A percentile compares a stretch with the other conserved stretches of the same genome.
Evolutionary conservation across 1,140 invertebrate species (phyloP).

Genomic region (Planococcus citri): DNA sequence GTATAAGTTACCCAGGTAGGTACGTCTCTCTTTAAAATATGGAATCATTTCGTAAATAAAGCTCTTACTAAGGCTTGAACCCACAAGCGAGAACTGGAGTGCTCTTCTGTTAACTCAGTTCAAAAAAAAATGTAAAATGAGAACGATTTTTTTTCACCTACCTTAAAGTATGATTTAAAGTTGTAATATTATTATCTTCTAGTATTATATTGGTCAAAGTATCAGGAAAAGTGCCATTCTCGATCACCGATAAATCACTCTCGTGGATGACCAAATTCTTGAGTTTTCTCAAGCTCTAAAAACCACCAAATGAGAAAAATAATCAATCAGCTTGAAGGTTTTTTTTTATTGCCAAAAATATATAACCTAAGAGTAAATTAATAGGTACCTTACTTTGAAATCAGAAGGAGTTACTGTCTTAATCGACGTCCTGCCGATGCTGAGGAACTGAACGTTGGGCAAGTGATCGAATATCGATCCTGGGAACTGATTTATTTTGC

Average conservation of each 20-base stretch:
- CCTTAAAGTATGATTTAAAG: conserved; percentile 58
- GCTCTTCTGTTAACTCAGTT: too few relatives aligned
- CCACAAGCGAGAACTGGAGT: too few relatives aligned
- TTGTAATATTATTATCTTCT: conserved; percentile 52
- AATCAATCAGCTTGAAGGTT: too few relatives aligned
- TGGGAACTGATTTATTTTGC: conserved; percentile 53
- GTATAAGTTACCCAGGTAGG: too few relatives aligned
- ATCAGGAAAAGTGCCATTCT: conserved; percentile 48
- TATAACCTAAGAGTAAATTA: too few relatives aligned
- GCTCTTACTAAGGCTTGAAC: too few relatives aligned
- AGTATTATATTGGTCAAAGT: conserved; percentile 53
- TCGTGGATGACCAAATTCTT: conserved; percentile 53
- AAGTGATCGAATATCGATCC: conserved; percentile 53
- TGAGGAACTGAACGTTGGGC: conserved; percentile 53
- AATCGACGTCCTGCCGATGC: conserved; percentile 56
- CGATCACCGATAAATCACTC: conserved; percentile 54
- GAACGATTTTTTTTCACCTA: conserved; percentile 27
- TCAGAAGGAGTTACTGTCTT: conserved; percentile 44
- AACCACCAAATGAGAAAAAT: too few relatives aligned
- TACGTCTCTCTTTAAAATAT: too few relatives aligned
- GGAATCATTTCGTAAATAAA: too few relatives aligned
- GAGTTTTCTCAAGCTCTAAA: conserved; percentile 49
- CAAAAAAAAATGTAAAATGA: neutral
- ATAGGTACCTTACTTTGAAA: conserved; percentile 44
- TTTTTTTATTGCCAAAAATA: too few relatives aligned